Evolutionary conservation across 2,113 vertebrate genomes (phyloP).

Genomic region (Albula glossodonta): DNA sequence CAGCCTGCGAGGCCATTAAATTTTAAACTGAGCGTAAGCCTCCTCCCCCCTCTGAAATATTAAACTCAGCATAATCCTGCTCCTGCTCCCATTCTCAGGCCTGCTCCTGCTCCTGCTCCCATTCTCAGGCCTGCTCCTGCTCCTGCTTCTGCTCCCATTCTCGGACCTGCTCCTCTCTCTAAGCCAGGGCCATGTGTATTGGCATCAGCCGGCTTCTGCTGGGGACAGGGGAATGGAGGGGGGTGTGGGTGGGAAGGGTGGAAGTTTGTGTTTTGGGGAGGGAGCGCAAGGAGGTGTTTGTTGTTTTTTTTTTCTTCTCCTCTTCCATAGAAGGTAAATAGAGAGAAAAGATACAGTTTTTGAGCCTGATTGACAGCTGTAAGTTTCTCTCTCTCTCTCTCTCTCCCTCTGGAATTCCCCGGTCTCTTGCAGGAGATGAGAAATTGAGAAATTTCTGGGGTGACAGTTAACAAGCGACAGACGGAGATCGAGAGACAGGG

Average conservation of each 20-base stretch:
- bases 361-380: conserved; percentile 63
- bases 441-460: conserved; percentile 49
- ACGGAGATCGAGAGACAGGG: conserved; percentile 46
- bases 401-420: conserved; percentile 9
- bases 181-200: background rate
- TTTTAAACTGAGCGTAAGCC: conserved; percentile 6
- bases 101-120: too few relatives aligned
- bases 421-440: conserved; percentile 58
- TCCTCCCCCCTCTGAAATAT: background rate
- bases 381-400: conserved; percentile 24
- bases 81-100: too few relatives aligned
- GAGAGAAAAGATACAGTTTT: background rate
- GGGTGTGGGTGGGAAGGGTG: background rate
- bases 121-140: too few relatives aligned
- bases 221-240: background rate
- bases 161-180: background rate
- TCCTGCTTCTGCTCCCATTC: too few relatives aligned
- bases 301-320: background rate
- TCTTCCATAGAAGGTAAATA: background rate
- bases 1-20: conserved; percentile 31
- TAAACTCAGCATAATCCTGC: too few relatives aligned
- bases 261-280: background rate
- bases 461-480: conserved; percentile 57
- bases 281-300: background rate
- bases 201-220: background rate